Conservation (phyloP, 2,888 invertebrate species). For the Drosophila leonis region DNA sequence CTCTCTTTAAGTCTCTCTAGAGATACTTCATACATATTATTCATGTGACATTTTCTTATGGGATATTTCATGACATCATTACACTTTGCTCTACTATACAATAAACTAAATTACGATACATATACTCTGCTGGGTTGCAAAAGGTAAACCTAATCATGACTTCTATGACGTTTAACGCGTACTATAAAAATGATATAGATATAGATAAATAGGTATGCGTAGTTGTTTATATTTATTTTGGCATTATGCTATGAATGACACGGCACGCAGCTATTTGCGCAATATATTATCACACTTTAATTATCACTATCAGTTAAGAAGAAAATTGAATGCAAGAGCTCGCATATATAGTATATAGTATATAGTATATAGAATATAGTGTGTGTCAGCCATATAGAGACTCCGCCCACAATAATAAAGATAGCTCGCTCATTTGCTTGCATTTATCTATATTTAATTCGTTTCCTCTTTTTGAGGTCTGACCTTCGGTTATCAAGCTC, state of each 20-base stretch:
- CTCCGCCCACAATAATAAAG: not conserved
- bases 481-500: slow-evolving; percentile 1
- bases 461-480: not conserved
- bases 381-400: not conserved
- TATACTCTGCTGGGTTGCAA: not conserved
- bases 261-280: slow-evolving; percentile 39
- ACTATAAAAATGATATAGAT: not conserved
- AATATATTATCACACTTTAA: slow-evolving; percentile 51
- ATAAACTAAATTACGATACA: not conserved
- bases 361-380: not conserved
- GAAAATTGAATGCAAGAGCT: slow-evolving; percentile 19
- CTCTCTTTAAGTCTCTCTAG: not conserved
- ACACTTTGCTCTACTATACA: not conserved
- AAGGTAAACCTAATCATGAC: not conserved
- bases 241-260: slow-evolving; percentile 48
- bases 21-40: not conserved
- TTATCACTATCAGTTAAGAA: slow-evolving; percentile 45
- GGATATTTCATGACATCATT: slow-evolving; percentile 2
- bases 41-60: not conserved
- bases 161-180: not conserved
- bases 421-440: not conserved
- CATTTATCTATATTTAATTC: slow-evolving; percentile 6
- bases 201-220: slow-evolving; percentile 7
- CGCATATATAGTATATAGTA: not conserved
- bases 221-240: slow-evolving; percentile 45